Evolutionary conservation across 2,797 vertebrate genomes (phyloP).

Genomic region (Neoniphon sammara): DNA sequence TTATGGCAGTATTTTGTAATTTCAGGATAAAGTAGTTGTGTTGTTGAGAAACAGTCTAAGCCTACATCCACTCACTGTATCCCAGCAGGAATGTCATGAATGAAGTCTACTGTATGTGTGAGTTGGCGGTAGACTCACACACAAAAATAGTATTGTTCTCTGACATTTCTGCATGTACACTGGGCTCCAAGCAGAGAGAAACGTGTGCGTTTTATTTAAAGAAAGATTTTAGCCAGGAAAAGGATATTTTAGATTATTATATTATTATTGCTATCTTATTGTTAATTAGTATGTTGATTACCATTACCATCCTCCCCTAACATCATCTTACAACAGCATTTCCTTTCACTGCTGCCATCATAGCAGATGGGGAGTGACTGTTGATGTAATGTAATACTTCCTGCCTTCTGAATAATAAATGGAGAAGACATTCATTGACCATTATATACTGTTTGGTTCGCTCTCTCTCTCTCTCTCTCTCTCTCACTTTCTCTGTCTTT

Average conservation of each 20-base stretch:
- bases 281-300: not conserved
- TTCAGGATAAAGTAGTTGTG: not conserved
- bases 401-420: slow-evolving; percentile 82
- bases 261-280: not conserved
- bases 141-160: slow-evolving; percentile 65
- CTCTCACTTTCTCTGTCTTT: slow-evolving; percentile 3
- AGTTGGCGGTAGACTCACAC: slow-evolving; percentile 48
- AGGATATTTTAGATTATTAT: not conserved
- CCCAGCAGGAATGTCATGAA: slow-evolving; percentile 58
- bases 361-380: slow-evolving; percentile 47
- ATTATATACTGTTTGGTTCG: slow-evolving; percentile 55
- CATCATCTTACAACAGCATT: not conserved
- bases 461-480: slow-evolving; percentile 34
- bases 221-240: not conserved
- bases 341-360: not conserved
- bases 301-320: not conserved
- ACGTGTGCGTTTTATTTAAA: not conserved
- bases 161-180: slow-evolving; percentile 32
- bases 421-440: slow-evolving; percentile 65
- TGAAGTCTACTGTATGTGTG: slow-evolving; percentile 48
- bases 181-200: slow-evolving; percentile 17
- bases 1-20: not conserved
- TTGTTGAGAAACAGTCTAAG: not conserved
- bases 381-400: slow-evolving; percentile 76
- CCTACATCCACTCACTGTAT: slow-evolving; percentile 1